Percentiles rank a stretch among this genome's conserved stretches.
Conservation (phyloP, 2,888 invertebrate genomes). For the Diabrotica balteata region DNA sequence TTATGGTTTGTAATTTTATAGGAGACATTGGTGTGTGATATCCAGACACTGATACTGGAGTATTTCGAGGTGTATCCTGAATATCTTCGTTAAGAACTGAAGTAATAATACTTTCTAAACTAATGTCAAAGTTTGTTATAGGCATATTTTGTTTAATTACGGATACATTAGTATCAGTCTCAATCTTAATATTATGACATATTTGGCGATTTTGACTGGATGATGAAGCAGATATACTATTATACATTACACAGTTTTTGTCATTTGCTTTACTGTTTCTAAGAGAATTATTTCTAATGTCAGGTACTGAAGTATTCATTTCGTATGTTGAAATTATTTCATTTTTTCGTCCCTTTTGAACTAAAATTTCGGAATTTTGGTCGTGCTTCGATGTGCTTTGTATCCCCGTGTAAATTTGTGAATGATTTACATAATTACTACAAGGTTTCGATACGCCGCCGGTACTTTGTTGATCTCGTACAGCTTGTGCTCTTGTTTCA, state of each 20-base stretch:
- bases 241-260: slow-evolving; percentile 42
- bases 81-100: slow-evolving; percentile 88
- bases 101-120: slow-evolving; percentile 86
- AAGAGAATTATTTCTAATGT: slow-evolving; percentile 24
- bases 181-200: slow-evolving; percentile 50
- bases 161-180: slow-evolving; percentile 32
- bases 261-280: slow-evolving; percentile 30
- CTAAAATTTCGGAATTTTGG: slow-evolving; percentile 88
- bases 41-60: slow-evolving; percentile 41
- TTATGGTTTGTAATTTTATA: slow-evolving; percentile 27
- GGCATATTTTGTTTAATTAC: slow-evolving; percentile 59
- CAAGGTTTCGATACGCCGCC: slow-evolving; percentile 64
- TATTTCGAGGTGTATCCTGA: slow-evolving; percentile 61
- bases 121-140: slow-evolving; percentile 87
- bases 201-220: slow-evolving; percentile 47
- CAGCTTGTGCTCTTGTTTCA: slow-evolving; percentile 66
- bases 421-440: slow-evolving; percentile 77
- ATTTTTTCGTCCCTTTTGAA: slow-evolving; percentile 88
- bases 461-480: slow-evolving; percentile 34
- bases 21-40: slow-evolving; percentile 1
- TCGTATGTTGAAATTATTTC: slow-evolving; percentile 77
- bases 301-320: slow-evolving; percentile 40
- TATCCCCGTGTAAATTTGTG: slow-evolving; percentile 91
- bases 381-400: slow-evolving; percentile 91
- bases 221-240: slow-evolving; percentile 55